A percentile compares a stretch with the other conserved stretches of the same genome.
phyloP scores from a whole-genome alignment of 2,113 vertebrate genomes.

The Bettongia penicillata region DNA sequence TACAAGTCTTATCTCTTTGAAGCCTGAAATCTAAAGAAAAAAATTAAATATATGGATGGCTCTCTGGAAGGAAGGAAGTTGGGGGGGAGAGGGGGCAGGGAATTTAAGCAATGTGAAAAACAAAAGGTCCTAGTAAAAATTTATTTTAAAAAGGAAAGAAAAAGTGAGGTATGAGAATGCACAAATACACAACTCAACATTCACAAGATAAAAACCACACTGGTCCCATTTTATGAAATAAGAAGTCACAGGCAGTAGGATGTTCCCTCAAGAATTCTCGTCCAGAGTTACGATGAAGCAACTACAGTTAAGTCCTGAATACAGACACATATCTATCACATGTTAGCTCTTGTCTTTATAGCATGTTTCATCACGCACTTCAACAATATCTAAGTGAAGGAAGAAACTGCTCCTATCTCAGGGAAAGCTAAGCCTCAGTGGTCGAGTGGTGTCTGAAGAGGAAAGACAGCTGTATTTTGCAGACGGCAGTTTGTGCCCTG shows the following conservation, averaged over 20 bases:
- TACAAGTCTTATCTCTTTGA: neutral
- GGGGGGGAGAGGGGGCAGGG: too few relatives aligned
- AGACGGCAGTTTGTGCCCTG: neutral
- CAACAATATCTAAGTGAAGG: neutral
- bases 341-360: neutral
- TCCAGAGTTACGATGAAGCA: neutral
- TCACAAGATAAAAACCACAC: neutral
- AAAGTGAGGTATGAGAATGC: neutral
- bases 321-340: neutral
- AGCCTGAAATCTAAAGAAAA: neutral
- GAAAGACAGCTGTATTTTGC: neutral
- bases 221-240: neutral
- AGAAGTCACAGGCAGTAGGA: neutral
- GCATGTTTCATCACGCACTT: neutral
- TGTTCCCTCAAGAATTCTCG: fast-evolving
- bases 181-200: neutral
- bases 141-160: neutral
- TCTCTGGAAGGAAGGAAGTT: neutral
- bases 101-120: neutral
- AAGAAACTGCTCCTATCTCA: neutral
- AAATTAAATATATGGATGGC: neutral
- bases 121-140: neutral
- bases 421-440: neutral
- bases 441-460: neutral
- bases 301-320: neutral